Conservation (phyloP, 2,113 vertebrate species). For the Chascanopsetta lugubris region DNA sequence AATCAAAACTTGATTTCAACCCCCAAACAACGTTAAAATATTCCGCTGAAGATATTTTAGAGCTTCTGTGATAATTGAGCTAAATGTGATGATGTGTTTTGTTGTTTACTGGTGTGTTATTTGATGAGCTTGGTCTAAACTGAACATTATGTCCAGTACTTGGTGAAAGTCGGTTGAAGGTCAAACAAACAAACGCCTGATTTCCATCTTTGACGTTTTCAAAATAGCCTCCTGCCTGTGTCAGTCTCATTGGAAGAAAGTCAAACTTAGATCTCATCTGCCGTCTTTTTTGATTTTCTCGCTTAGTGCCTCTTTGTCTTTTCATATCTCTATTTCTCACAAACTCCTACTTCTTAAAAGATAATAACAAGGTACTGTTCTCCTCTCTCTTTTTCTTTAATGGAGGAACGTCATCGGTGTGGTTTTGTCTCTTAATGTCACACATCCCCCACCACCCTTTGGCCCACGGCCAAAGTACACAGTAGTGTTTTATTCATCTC, state of each 20-base stretch:
- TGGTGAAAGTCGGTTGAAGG: slow-evolving; percentile 17
- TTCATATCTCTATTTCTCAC: slow-evolving; percentile 22
- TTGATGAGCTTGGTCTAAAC: neutral
- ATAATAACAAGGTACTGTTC: slow-evolving; percentile 64
- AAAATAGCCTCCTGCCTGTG: slow-evolving; percentile 7
- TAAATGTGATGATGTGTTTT: neutral
- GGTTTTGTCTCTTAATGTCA: slow-evolving; percentile 71
- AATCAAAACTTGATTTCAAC: neutral
- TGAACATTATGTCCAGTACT: neutral
- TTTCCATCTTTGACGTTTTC: slow-evolving; percentile 19
- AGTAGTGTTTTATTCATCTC: slow-evolving; percentile 68
- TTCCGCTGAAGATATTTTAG: neutral
- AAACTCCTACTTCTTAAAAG: slow-evolving; percentile 49
- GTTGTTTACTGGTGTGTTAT: neutral
- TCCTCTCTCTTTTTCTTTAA: slow-evolving; percentile 41
- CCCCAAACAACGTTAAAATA: neutral
- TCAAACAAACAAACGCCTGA: neutral
- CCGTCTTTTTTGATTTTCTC: slow-evolving; percentile 14
- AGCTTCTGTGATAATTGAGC: neutral
- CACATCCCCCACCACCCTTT: slow-evolving; percentile 66
- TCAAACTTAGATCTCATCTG: slow-evolving; percentile 34
- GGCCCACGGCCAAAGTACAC: slow-evolving; percentile 68
- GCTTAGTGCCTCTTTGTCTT: slow-evolving; percentile 21
- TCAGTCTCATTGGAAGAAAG: slow-evolving; percentile 60
- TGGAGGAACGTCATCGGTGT: slow-evolving; percentile 60